Base-by-base conservation (phyloP, 1,140 invertebrate species). In the Eumeta japonica region DNA sequence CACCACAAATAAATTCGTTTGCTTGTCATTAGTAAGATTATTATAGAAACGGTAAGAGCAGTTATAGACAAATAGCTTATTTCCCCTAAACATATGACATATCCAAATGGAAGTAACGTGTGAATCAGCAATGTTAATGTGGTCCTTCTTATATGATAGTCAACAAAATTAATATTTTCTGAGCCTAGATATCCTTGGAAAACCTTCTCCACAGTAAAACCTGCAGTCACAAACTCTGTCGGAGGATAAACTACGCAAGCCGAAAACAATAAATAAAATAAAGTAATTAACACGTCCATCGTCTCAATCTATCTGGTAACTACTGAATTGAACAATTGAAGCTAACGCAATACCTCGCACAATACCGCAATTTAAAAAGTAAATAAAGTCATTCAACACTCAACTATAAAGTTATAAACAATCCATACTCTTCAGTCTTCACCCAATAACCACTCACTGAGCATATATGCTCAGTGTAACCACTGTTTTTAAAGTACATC, bases 211-310 rank as follows among this genome's bases (percentile, higher is more conserved):
- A 89, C 81, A 0, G 87, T 89, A 37, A 90, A 73, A 3, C 88
- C 88, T 31, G 84, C 79, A 4, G 85, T 81, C 10, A 86, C 76
- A 48, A 89, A 89, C 65, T 89, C 87, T 10, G 77, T 80, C 0
- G 87, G 87, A 14, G 86, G 87, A 73, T 87, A 88, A 33, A 90
- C 63, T 12, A 89, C 78, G 52, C 85, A 86, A 51, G 82, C 76
- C 16, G 81, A 79, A 27, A 88, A 74, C 35, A 89, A 51, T 15
- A 83, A 48, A 52, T 88, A 90, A 55, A 87, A 82, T 36, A 89
- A 57, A 28, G 85, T 82, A 15, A 70, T 44, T 47, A 85, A 81
- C 41, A 84, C 70, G 58, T 66, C 61, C 68, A 73, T 73, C 42
- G 28, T 58, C 24, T 24, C 90, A n/a, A n/a, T n/a, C n/a, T n/a